These are phyloP conservation scores for Lithophane ornitopus DNA, from an alignment of 2,888 invertebrate genomes.

Conservation along the genomic window DNA sequence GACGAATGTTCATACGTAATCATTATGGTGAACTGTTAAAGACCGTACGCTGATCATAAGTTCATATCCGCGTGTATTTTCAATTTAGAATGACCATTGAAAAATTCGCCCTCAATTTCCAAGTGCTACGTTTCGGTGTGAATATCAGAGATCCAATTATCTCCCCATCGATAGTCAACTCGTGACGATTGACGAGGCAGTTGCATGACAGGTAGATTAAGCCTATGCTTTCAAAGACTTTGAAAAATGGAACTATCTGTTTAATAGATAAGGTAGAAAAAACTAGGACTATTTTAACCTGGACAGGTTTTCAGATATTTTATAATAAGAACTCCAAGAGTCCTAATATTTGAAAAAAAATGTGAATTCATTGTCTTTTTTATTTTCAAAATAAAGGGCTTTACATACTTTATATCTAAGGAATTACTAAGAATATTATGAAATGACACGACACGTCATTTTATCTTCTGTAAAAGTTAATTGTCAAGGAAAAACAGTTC, in stretches of 20 bases:
- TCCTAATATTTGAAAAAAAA: too few relatives aligned
- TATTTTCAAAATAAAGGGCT: too few relatives aligned
- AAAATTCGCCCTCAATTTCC: conserved; percentile 1
- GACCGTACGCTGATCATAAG: neutral
- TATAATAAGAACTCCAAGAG: neutral
- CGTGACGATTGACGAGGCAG: conserved; percentile 44
- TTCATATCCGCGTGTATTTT: neutral
- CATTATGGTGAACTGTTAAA: neutral
- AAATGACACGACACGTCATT: neutral
- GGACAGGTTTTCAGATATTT: too few relatives aligned
- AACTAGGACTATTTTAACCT: too few relatives aligned
- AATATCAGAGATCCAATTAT: conserved; percentile 47
- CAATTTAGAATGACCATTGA: neutral
- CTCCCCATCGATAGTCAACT: conserved; percentile 8
- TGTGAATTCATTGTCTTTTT: neutral
- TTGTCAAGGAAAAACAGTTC: neutral
- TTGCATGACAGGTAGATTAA: conserved; percentile 13
- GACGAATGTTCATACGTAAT: neutral
- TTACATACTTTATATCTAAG: too few relatives aligned
- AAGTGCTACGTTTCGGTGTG: conserved; percentile 7
- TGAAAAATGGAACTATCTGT: neutral
- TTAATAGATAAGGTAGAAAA: neutral
- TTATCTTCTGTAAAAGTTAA: neutral
- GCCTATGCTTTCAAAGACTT: conserved; percentile 10
- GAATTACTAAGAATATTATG: too few relatives aligned